phyloP scores from a whole-genome alignment of 2,888 invertebrate genomes.

The Branchellion lobata region DNA sequence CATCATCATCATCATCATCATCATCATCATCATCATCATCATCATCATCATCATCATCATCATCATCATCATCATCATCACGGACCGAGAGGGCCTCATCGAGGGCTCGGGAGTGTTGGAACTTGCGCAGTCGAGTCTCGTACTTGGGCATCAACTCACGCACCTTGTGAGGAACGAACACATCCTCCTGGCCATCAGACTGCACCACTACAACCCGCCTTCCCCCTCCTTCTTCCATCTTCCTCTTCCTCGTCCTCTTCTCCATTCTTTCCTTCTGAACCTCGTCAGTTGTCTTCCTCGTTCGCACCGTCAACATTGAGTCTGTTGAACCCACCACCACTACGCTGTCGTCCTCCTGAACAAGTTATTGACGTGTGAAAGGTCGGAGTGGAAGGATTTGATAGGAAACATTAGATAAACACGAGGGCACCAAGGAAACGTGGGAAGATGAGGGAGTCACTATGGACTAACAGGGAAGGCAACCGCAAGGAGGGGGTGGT shows the following conservation, averaged over 20 bases:
- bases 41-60: constrained; percentile 27
- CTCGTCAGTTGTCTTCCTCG: constrained; percentile 19
- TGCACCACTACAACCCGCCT: background rate
- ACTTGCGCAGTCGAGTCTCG: constrained; percentile 31
- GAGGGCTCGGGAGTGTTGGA: constrained; percentile 42
- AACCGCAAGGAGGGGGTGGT: constrained; percentile 84
- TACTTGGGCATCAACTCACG: constrained; percentile 39
- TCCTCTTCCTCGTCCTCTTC: constrained; percentile 37
- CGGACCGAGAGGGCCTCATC: constrained; percentile 29
- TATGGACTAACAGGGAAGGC: constrained; percentile 68
- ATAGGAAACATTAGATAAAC: background rate
- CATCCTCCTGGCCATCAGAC: background rate
- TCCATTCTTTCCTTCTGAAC: constrained; percentile 1
- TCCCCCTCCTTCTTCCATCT: background rate
- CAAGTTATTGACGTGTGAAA: background rate
- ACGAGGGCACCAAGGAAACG: too few relatives aligned
- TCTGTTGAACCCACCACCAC: constrained; percentile 88
- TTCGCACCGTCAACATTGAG: constrained; percentile 79
- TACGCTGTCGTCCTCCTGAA: constrained; percentile 73
- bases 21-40: constrained; percentile 25
- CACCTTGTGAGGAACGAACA: constrained; percentile 15
- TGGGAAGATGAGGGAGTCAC: too few relatives aligned
- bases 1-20: constrained; percentile 27
- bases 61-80: constrained; percentile 25
- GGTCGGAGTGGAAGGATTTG: background rate